Evolutionary conservation across 2,888 invertebrate species (phyloP).

Genomic region (Calameuta idolon): DNA sequence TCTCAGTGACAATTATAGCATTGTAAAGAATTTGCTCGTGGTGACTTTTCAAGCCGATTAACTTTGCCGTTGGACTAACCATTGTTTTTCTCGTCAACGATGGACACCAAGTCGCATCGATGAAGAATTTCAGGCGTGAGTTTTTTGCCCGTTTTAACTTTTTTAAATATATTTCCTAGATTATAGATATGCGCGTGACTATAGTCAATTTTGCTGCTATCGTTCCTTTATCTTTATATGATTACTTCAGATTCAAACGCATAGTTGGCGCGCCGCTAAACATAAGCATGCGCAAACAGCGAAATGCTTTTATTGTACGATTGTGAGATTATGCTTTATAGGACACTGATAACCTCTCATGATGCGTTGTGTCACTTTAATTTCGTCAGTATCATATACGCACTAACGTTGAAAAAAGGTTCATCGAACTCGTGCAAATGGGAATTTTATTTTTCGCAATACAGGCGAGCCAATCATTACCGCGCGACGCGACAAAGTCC

Average conservation of each 20-base stretch:
- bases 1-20: slow-evolving; percentile 62
- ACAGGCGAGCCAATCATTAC: not conserved
- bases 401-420: not conserved
- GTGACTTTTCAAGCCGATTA: slow-evolving; percentile 39
- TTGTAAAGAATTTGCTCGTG: slow-evolving; percentile 59
- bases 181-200: not conserved
- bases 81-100: slow-evolving; percentile 7
- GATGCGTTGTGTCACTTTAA: not conserved
- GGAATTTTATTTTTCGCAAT: not conserved
- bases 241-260: not conserved
- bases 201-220: not conserved
- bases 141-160: not conserved
- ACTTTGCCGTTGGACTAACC: slow-evolving; percentile 21
- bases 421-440: not conserved
- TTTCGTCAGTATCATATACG: not conserved
- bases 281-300: not conserved
- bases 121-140: not conserved
- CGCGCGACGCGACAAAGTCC: not conserved
- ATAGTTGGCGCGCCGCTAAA: not conserved
- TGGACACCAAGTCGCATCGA: not conserved
- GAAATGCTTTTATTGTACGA: not conserved
- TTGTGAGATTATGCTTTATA: not conserved
- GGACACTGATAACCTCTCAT: not conserved
- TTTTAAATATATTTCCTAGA: not conserved
- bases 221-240: not conserved